Evolutionary conservation across 2,888 invertebrate species (phyloP), one percentile per base, ranked within the genome.

Genomic region (Eilema depressum): DNA sequence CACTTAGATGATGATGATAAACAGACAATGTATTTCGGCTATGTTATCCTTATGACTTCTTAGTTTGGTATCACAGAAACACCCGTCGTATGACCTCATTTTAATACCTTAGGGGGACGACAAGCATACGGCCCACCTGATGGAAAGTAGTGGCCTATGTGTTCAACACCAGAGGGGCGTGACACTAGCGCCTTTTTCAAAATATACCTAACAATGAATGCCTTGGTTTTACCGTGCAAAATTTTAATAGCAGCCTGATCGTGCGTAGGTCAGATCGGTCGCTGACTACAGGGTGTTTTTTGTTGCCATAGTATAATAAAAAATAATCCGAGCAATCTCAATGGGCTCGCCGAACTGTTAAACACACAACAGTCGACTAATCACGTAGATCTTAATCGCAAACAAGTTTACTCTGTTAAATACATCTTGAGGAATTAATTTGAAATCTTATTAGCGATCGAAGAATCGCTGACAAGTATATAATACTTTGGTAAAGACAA

Each of bases 351-450:
- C 11, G 56, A 14, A 30, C n/a, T 30, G 30, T n/a, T 17, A 23
- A 56, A 25, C 28, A 56, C 20, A 23, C n/a, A 64, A 33, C 56
- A 66, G 12, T 8, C 17, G 5, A 57, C 3, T 56, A 41, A 57
- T 63, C 28, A 8, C 37, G 59, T 56, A 26, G 37, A 56, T 62
- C 23, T 57, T 66, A 70, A 70, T 70, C 66, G 30, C 8, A 57
- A 66, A 70, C 70, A 28, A 62, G 70, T 70, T 66, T 41, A 41
- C 10, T 11, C 25, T 53, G 57, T 26, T 61, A 12, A 47, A 61
- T 61, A 67, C 30, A 8, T 26, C 26, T 37, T n/a, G 30, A 8
- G 8, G 37, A 28, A 30, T 53, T 65, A 47, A 12, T 53, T 61
- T 25, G 20, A 53, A 23, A 26, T 11, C 12, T 56, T 33, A n/a